These are phyloP conservation scores for Syngnathoides biaculeatus DNA, from an alignment of 2,113 vertebrate genomes.

Conservation along the genomic window DNA sequence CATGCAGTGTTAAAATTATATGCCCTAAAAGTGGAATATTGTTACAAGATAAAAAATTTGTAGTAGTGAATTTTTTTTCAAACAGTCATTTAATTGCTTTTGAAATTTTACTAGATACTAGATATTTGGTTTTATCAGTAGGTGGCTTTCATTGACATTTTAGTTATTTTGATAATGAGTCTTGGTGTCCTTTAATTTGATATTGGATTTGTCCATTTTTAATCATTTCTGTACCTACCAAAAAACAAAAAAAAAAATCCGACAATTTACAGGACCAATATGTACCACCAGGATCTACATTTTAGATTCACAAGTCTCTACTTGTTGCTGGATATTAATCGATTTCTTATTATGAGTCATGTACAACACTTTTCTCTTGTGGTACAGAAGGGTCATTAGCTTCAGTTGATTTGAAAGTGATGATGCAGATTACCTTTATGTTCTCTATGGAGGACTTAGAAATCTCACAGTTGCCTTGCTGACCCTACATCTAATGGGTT, in stretches of 20 bases:
- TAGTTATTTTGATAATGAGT: slow-evolving; percentile 13
- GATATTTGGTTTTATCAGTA: not conserved
- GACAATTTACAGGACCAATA: slow-evolving; percentile 42
- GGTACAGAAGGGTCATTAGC: slow-evolving; percentile 5
- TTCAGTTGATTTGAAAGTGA: slow-evolving; percentile 52
- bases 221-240: slow-evolving; percentile 3
- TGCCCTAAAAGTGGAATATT: not conserved
- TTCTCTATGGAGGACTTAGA: slow-evolving; percentile 48
- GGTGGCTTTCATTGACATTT: slow-evolving; percentile 18
- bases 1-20: not conserved
- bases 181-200: slow-evolving; percentile 35
- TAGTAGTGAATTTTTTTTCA: not conserved
- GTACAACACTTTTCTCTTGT: slow-evolving; percentile 18
- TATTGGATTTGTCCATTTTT: slow-evolving; percentile 15
- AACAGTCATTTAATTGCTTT: slow-evolving; percentile 2
- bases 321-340: not conserved
- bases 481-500: slow-evolving; percentile 32
- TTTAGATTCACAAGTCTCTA: slow-evolving; percentile 16
- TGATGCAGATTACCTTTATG: slow-evolving; percentile 67
- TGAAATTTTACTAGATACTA: not conserved
- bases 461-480: slow-evolving; percentile 65
- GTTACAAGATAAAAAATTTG: not conserved
- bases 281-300: slow-evolving; percentile 13
- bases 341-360: slow-evolving; percentile 20
- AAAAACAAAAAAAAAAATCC: slow-evolving; percentile 23